Evolutionary conservation across 1,140 invertebrate species (phyloP).

Genomic region (Sarcophaga peregrina): DNA sequence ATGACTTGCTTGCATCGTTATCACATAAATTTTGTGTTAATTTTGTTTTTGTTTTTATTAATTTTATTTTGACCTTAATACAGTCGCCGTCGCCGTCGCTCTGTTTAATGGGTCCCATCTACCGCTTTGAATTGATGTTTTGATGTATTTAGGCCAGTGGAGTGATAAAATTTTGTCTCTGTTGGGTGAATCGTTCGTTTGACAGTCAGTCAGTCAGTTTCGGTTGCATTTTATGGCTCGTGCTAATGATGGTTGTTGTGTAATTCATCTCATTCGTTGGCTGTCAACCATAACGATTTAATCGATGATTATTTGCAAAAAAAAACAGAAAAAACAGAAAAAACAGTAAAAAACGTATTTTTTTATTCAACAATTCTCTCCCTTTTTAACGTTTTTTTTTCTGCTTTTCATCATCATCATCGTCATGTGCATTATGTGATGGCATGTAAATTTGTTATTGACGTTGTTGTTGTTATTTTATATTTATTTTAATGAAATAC

Average conservation of each 20-base stretch:
- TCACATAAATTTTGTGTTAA: too few species aligned
- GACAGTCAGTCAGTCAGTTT: neutral
- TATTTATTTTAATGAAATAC: neutral
- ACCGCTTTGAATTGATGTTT: too few species aligned
- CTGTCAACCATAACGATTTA: slow-evolving; percentile 14
- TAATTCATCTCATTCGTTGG: neutral
- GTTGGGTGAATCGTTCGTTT: neutral
- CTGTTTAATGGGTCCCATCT: too few species aligned
- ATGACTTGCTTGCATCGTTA: too few species aligned
- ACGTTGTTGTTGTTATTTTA: neutral
- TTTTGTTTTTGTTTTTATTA: too few species aligned
- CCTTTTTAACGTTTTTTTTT: neutral
- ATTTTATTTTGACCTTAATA: too few species aligned
- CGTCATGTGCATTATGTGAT: slow-evolving; percentile 1
- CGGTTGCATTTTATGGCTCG: neutral
- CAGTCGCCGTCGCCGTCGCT: too few species aligned
- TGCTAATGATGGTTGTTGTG: neutral
- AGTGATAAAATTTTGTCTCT: neutral
- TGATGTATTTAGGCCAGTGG: neutral
- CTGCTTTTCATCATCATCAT: too few species aligned
- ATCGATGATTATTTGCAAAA: slow-evolving; percentile 11
- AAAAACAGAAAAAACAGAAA: neutral
- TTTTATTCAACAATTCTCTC: slow-evolving; percentile 6
- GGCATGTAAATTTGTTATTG: neutral
- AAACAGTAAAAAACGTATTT: neutral